Evolutionary conservation across 2,113 vertebrate genomes (phyloP), one percentile per base, ranked within the genome.

Genomic region (Notechis scutatus): DNA sequence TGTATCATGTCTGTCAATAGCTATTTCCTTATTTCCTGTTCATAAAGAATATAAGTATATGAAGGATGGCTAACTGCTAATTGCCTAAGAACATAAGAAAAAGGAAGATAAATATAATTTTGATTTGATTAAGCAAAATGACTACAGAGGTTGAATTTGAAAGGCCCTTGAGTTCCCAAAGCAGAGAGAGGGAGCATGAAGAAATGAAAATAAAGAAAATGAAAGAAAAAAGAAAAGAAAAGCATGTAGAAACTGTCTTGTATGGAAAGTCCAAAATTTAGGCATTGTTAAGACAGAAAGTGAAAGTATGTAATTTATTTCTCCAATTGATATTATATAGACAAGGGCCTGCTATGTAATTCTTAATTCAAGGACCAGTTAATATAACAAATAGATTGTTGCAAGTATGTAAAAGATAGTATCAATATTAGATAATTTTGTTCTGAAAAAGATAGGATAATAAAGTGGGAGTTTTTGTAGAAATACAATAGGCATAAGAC

Each of bases 11-110:
- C 64, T 34, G 42, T 39, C 47, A 45, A 10, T 59, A 18, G 21
- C 15, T 52, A 54, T 14, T 47, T 3, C 45, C n/a, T 92, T 88
- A 52, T 57, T 88, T 42, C 50, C 45, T 56, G 6, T 6, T 47
- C 24, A 92, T 54, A 94, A 26, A 90, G 90, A 15, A 87, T 69
- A 24, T 90, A 87, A 93, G 93, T 21, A 91, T 91, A 90, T 81
- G 92, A 8, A 4, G 1, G 20, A 85, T 24, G 1, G 42, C 56
- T 92, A 90, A 45, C 5, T 45, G 45, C 45, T 45, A 87, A 95
- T 39, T 94, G 89, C 18, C 34, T 29, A 90, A 54, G 90, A 93
- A 92, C 8, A 23, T 15, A 20, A 90, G 74, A 90, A 20, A 42
- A 15, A 4, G 15, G 61, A 91, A 94, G 64, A 59, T 91, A 56